phyloP scores from a whole-genome alignment of 2,797 vertebrate species.

The Xiphorhynchus erythropygius region DNA sequence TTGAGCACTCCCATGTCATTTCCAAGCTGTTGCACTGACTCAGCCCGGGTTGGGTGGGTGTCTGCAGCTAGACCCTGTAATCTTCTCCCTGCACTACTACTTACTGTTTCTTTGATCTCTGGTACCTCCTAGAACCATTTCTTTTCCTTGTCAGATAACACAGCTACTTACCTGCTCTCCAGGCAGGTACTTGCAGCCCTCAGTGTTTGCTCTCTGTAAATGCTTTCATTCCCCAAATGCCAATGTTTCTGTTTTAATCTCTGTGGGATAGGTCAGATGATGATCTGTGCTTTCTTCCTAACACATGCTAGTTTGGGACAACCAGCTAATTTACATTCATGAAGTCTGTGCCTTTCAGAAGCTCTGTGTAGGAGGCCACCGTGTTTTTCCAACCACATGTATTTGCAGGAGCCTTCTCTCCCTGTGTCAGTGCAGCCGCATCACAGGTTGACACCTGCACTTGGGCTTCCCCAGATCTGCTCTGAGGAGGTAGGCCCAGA shows the following conservation, averaged over 20 bases:
- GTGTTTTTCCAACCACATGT: background rate
- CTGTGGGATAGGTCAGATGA: background rate
- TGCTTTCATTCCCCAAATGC: background rate
- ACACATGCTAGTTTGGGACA: background rate
- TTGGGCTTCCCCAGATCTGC: background rate
- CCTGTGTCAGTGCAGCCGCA: background rate
- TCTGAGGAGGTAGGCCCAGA: rapidly evolving
- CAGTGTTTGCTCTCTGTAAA: background rate
- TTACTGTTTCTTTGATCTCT: background rate
- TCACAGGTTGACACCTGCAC: background rate
- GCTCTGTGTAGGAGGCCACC: background rate
- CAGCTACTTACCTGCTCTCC: background rate
- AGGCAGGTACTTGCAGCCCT: background rate
- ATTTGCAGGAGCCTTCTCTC: background rate
- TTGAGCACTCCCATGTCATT: background rate
- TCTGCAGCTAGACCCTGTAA: background rate
- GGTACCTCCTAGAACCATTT: background rate
- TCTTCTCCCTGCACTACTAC: background rate
- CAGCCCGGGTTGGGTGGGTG: background rate
- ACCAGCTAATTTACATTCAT: background rate
- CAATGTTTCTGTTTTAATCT: background rate
- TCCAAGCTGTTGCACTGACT: background rate
- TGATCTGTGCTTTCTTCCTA: background rate
- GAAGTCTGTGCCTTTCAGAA: background rate
- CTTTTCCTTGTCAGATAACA: background rate